Evolutionary conservation across 2,797 vertebrate genomes (phyloP), one percentile per base, ranked within the genome.

Genomic region (Toxotes lorentzi): DNA sequence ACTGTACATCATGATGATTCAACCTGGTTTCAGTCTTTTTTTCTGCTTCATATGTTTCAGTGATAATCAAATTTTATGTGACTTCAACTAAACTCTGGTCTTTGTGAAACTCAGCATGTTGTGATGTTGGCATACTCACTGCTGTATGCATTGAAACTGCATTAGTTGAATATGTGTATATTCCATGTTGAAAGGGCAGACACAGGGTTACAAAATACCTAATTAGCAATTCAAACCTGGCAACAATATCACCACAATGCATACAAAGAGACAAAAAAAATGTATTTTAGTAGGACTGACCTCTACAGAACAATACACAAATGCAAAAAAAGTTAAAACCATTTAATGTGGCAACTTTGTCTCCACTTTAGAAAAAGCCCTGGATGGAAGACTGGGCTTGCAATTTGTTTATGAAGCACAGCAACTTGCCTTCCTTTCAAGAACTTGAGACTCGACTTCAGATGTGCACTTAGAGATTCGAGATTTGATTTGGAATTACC

Each of bases 41-140:
- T 78, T 83, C 79, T 79, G 80, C 81, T 76, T 66, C 57, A 79
- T 56, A 53, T 78, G 73, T 85, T 87, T 86, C 56, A 79, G 30
- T 59, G 85, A 79, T 78, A 86, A 87, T 87, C 73, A 79, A 30
- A 78, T 87, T 87, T 85, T 59, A 90, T 84, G 76, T 43, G 70
- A 83, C 78, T 75, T 64, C 68, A 27, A 54, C 48, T 83, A 73
- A 89, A 84, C 74, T 59, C 60, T 63, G 53, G 64, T 73, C 64
- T 59, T 62, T 56, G 78, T 81, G n/a, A 64, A 63, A 73, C 72
- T 82, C 82, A 73, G 80, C 75, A 81, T 30, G 27, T 30, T 66
- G 24, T 12, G 27, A 66, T 54, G 48, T n/a, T 70, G 53, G 27
- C 50, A 74, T 23, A 32, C n/a, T 58, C 9, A n/a, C 10, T 23